A percentile compares a stretch with the other conserved stretches of the same genome.
Conservation (phyloP, 2,888 invertebrate genomes). For the Heliconius ismenius region DNA sequence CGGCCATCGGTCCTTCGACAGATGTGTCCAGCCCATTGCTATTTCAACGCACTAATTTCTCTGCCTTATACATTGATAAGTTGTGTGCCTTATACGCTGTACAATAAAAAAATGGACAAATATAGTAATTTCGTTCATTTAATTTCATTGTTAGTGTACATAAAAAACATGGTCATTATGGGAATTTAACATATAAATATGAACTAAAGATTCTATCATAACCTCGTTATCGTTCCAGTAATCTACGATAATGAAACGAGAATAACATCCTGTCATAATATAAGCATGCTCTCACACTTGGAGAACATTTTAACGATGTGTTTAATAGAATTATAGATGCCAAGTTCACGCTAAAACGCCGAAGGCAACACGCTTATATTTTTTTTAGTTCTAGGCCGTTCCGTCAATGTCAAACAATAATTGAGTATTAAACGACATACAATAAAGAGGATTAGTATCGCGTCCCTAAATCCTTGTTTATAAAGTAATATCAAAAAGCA, state of each 20-base stretch:
- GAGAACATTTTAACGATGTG: constrained; percentile 13
- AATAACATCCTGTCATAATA: constrained; percentile 22
- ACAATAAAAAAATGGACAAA: background rate
- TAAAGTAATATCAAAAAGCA: background rate
- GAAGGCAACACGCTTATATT: background rate
- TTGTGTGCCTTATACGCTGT: too few species aligned
- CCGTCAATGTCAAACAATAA: constrained; percentile 4
- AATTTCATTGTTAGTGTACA: too few species aligned
- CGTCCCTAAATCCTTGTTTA: constrained; percentile 5
- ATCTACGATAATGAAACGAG: constrained; percentile 3
- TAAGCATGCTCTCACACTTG: constrained; percentile 11
- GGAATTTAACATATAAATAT: background rate
- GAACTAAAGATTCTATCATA: background rate
- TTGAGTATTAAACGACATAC: background rate
- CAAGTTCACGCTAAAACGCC: constrained; percentile 9
- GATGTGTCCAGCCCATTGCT: too few species aligned
- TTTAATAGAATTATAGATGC: constrained; percentile 11
- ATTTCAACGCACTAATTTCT: too few species aligned
- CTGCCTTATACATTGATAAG: background rate
- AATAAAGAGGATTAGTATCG: constrained; percentile 9
- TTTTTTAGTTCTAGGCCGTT: constrained; percentile 14
- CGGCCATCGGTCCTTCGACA: too few species aligned
- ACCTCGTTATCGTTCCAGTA: background rate
- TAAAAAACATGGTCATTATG: background rate
- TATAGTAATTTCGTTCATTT: background rate